Base-by-base conservation (phyloP, 2,113 vertebrate species). In the Syngnathoides biaculeatus region DNA sequence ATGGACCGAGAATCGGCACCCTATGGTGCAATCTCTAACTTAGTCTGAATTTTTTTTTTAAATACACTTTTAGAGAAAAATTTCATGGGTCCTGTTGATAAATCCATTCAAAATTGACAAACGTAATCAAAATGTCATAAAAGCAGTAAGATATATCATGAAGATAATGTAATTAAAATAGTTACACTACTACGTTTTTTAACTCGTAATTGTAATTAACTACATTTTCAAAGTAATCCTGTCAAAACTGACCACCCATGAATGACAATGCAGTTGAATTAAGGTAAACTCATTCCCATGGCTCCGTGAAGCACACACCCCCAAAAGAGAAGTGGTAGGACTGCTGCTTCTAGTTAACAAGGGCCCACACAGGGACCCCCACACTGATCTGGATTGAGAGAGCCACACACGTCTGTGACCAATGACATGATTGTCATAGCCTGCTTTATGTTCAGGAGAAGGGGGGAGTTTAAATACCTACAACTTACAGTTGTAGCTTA, bases 361-460 rank as follows among this genome's bases (percentile, higher is more conserved):
- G 77, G 50, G 45, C 72, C 60, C 80, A 55, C 39, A 0, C 0
- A 17, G 38, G 66, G 52, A 72, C 69, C 65, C 72, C 71, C 79
- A 64, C 72, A 72, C 45, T 69, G 74, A 60, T 69, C 50, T 68
- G 40, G 66, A 48, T 77, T 74, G 74, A 62, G 55, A 64, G 45
- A 69, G 38, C 57, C 38, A 67, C 72, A 74, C 71, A 77, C 65
- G 63, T 68, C 19, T 52, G 22, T 43, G 63, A 71, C 55, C 63
- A 55, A 42, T 30, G 38, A 27, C 40, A 48, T 47, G 43, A 67
- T 69, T 81, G 55, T 19, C 50, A 60, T 71, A 48, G 45, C 17
- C 17, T 48, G 45, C 45, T 48, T 48, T 19, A 19, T 19, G 45
- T 8, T 48, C 45, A 20, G 45, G 14, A 48, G 45, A 48, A 20